These are phyloP conservation scores for Chaetura pelagica DNA, from an alignment of 2,113 vertebrate genomes.

Conservation along the genomic window DNA sequence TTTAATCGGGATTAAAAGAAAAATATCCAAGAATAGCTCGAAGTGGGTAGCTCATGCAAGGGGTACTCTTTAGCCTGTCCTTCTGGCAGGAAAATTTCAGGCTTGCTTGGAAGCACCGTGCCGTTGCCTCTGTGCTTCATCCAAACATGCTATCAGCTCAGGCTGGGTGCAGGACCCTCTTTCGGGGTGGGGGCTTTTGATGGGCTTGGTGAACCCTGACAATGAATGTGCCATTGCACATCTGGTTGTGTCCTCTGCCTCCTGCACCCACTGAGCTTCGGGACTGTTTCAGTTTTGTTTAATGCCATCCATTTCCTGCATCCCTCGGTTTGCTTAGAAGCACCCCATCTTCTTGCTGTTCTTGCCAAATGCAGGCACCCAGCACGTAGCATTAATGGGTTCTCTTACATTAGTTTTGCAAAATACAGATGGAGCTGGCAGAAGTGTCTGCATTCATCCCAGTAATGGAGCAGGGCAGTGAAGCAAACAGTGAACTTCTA, in stretches of 20 bases:
- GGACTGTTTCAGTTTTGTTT: background rate
- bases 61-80: background rate
- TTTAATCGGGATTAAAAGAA: background rate
- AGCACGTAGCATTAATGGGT: background rate
- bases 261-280: background rate
- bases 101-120: background rate
- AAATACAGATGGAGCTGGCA: background rate
- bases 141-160: background rate
- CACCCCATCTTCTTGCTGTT: background rate
- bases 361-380: background rate
- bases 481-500: background rate
- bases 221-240: background rate
- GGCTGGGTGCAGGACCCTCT: background rate
- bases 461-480: background rate
- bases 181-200: background rate
- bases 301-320: background rate
- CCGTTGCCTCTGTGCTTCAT: accelerated
- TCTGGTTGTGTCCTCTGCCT: background rate
- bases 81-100: background rate
- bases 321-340: background rate
- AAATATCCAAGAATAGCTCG: background rate
- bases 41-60: background rate
- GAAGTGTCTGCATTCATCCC: background rate
- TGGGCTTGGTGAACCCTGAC: background rate
- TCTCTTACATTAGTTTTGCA: background rate